These are phyloP conservation scores for Mirounga angustirostris DNA, from an alignment of 2,113 vertebrate genomes.

Conservation along the genomic window DNA sequence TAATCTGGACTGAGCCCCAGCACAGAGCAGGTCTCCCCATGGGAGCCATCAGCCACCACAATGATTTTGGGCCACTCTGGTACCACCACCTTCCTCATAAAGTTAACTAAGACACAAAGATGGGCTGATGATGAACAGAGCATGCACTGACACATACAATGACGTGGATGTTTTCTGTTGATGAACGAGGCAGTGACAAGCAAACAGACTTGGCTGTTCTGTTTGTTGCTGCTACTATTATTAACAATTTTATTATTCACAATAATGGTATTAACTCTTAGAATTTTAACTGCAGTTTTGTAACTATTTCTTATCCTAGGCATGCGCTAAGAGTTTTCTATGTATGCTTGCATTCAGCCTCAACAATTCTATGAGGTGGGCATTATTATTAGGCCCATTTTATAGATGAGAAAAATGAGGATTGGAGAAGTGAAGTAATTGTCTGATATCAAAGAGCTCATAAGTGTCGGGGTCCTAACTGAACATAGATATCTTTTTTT, in stretches of 20 bases:
- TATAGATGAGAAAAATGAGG: neutral
- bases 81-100: constrained; percentile 84
- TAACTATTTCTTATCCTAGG: neutral
- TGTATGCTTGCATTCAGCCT: neutral
- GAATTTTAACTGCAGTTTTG: neutral
- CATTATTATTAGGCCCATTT: neutral
- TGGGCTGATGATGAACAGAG: neutral
- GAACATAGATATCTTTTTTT: neutral
- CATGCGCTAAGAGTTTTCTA: neutral
- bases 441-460: neutral
- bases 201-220: neutral
- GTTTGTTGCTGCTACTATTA: neutral
- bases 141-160: neutral
- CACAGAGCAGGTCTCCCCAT: constrained; percentile 88
- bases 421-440: neutral
- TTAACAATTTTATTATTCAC: neutral
- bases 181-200: neutral
- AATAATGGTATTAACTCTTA: neutral
- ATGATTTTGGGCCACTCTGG: constrained; percentile 85
- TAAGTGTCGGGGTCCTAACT: neutral
- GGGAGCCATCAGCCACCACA: constrained; percentile 87
- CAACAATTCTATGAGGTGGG: neutral
- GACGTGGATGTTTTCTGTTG: neutral
- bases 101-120: constrained; percentile 84
- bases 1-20: constrained; percentile 89